phyloP scores from a whole-genome alignment of 2,113 vertebrate species.

The Pelusios castaneus region DNA sequence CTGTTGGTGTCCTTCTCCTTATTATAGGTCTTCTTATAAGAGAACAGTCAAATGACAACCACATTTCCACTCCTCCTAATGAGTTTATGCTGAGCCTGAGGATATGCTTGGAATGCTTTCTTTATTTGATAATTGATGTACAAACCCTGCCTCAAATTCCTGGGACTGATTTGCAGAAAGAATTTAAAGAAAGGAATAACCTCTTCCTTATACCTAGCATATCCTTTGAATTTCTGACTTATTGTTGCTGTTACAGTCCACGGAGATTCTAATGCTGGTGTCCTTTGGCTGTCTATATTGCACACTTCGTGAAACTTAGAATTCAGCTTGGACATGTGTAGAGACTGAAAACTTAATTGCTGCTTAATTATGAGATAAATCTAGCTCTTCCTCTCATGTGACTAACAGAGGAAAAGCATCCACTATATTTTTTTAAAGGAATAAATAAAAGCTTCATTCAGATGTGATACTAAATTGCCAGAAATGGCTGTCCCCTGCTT shows the following conservation, averaged over 20 bases:
- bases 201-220: background rate
- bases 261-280: background rate
- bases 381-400: background rate
- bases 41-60: conserved; percentile 28
- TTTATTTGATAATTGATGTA: conserved; percentile 30
- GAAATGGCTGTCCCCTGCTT: conserved; percentile 31
- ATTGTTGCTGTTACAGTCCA: background rate
- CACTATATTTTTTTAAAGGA: conserved; percentile 43
- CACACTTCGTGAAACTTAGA: background rate
- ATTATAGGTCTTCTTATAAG: conserved; percentile 35
- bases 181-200: background rate
- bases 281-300: background rate
- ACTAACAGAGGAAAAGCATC: conserved; percentile 16
- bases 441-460: conserved; percentile 69
- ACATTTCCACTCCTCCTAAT: background rate
- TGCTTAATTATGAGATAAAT: conserved; percentile 26
- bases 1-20: conserved; percentile 33
- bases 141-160: background rate
- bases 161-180: background rate
- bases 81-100: conserved; percentile 47
- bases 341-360: background rate
- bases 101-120: background rate
- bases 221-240: background rate
- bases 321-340: background rate
- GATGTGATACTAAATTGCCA: conserved; percentile 41